Base-by-base conservation (phyloP, 2,888 invertebrate species). In the Meloe dianella region DNA sequence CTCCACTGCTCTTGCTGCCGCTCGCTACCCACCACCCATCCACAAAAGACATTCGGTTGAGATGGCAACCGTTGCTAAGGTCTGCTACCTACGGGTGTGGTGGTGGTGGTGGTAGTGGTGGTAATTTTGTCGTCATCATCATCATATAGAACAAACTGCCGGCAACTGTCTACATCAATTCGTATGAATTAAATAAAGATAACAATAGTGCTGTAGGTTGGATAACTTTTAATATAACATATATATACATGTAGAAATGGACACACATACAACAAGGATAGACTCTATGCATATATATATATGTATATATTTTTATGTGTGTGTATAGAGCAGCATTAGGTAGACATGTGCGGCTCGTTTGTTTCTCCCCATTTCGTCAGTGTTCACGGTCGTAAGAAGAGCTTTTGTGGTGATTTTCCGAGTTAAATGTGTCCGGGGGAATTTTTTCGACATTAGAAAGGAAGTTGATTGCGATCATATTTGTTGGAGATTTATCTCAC, bases 21-120 rank as follows among this genome's bases (percentile, higher is more conserved):
- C n/a, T n/a, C n/a, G n/a, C n/a, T 24, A 30, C 47, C 27, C 61
- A 54, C 54, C 47, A 65, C 66, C 65, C 54, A 69, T 66, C 64
- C 24, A 65, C 59, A 71, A 72, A 72, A 71, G 73, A 74, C 73
- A 72, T 72, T 68, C 65, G 74, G 77, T 76, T 77, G 75, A 74
- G 77, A 77, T 79, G 77, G 78, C 79, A 79, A 79, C 79, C 72
- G 79, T 79, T 78, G 78, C 78, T 78, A 79, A 75, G 79, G 76
- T 76, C 75, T 75, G 74, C 69, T 70, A 70, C 69, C 70, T 72
- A 70, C 73, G 73, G 75, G 73, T 72, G 76, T 73, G 74, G 74
- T 72, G 54, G 51, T 51, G 60, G 66, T 61, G 66, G 61, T n/a
- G n/a, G n/a, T n/a, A n/a, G n/a, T n/a, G n/a, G n/a, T 64, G 54